A percentile compares a stretch with the other conserved stretches of the same genome.
Conservation (phyloP, 2,797 vertebrate species). For the Smutsia gigantea region DNA sequence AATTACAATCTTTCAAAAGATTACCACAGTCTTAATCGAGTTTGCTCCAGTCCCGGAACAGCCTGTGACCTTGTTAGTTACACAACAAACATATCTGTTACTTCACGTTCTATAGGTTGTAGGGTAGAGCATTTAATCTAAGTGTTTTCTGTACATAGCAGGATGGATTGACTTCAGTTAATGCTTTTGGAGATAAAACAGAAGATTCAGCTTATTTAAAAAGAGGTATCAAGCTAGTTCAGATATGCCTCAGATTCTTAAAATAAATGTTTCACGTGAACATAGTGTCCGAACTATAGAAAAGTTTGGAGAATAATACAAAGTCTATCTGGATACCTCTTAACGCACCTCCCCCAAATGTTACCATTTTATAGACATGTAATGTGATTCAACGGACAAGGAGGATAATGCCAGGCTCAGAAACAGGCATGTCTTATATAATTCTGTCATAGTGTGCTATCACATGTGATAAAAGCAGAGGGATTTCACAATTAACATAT, state of each 20-base stretch:
- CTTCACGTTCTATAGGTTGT: slow-evolving; percentile 49
- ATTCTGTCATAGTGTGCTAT: background rate
- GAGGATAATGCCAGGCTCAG: background rate
- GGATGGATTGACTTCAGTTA: slow-evolving; percentile 4
- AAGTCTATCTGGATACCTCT: background rate
- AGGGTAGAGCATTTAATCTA: slow-evolving; percentile 49
- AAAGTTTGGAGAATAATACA: background rate
- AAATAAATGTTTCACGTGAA: background rate
- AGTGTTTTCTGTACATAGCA: slow-evolving; percentile 30
- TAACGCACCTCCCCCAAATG: background rate
- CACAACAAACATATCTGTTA: slow-evolving; percentile 82
- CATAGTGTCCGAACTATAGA: slow-evolving; percentile 31
- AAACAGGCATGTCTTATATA: background rate
- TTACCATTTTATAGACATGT: background rate
- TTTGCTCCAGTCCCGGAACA: slow-evolving; percentile 86
- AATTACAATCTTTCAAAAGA: slow-evolving; percentile 89
- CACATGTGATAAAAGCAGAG: background rate
- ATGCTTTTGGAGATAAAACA: slow-evolving; percentile 41
- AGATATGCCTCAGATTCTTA: background rate
- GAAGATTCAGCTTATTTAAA: slow-evolving; percentile 38
- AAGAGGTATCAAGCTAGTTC: background rate
- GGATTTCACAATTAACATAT: slow-evolving; percentile 37
- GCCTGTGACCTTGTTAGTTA: slow-evolving; percentile 86
- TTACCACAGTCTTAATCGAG: slow-evolving; percentile 87
- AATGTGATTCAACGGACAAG: background rate